phyloP scores from a whole-genome alignment of 2,888 invertebrate species.

The Phorcus lineatus region DNA sequence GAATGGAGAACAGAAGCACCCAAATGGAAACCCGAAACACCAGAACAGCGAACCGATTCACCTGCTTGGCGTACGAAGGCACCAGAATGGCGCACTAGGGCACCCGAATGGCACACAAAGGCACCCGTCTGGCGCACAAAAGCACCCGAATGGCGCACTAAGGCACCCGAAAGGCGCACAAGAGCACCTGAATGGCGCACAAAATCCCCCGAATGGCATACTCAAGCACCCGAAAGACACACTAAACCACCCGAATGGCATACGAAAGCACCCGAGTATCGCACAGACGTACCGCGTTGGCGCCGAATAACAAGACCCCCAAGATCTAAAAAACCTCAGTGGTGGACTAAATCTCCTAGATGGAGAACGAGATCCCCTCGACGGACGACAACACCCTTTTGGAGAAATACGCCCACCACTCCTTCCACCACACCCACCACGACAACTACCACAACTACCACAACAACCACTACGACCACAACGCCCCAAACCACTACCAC shows the following conservation, averaged over 20 bases:
- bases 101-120: neutral
- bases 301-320: neutral
- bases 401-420: neutral
- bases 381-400: neutral
- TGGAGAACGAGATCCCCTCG: neutral
- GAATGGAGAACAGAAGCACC: neutral
- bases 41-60: neutral
- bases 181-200: neutral
- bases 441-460: neutral
- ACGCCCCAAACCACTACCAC: neutral
- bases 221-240: neutral
- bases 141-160: neutral
- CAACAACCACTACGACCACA: neutral
- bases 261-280: neutral
- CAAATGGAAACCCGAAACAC: neutral
- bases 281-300: neutral
- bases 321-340: neutral
- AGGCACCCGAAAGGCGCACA: neutral
- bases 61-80: neutral
- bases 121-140: neutral
- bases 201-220: neutral
- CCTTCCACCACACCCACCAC: neutral
- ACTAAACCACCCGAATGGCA: neutral
- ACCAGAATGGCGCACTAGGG: neutral
- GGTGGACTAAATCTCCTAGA: constrained; percentile 1